Evolutionary conservation across 1,140 invertebrate species (phyloP), one percentile per base, ranked within the genome.

Genomic region (Drosophila kohkoa): DNA sequence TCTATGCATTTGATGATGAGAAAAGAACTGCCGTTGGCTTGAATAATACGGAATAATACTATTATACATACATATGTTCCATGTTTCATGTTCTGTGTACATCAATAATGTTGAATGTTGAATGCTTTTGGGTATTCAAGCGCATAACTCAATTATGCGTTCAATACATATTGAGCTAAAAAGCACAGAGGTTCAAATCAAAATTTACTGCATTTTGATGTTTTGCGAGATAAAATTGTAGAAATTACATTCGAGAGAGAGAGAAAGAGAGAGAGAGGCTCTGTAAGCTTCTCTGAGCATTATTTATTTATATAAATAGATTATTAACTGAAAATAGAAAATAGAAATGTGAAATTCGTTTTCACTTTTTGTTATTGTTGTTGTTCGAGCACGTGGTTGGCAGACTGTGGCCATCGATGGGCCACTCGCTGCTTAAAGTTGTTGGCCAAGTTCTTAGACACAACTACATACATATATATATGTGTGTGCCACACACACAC

Each of bases 251-350:
- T 32, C 30, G 30, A 20, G 20, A 20, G 16, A 20, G 16, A 20
- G 16, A 20, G 1, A 20, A 2, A 20, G 20, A 6, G n/a, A 13
- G n/a, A 43, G 41, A 20, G 5, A 28, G 20, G 20, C 11, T 49
- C 30, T 2, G 30, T 25, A 20, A 46, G 59, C 35, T 48, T n/a
- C 11, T 10, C 30, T 54, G 11, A 45, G 20, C 25, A 70, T 70
- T 70, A 58, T 66, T 72, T 58, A 72, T 72, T 66, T 49, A 66
- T 66, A 41, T 45, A 57, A 57, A 57, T 57, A 32, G 54, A 60
- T 69, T 74, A 74, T 74, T 54, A 68, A 49, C 65, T 62, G 71
- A 16, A 62, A 62, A 68, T 62, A 32, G 57, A 51, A 62, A 46
- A 25, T 25, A 25, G 20, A 25, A 25, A 3, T 41, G 15, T 13